Conservation (phyloP, 1,140 invertebrate genomes). For the Drosophila ogumai region DNA sequence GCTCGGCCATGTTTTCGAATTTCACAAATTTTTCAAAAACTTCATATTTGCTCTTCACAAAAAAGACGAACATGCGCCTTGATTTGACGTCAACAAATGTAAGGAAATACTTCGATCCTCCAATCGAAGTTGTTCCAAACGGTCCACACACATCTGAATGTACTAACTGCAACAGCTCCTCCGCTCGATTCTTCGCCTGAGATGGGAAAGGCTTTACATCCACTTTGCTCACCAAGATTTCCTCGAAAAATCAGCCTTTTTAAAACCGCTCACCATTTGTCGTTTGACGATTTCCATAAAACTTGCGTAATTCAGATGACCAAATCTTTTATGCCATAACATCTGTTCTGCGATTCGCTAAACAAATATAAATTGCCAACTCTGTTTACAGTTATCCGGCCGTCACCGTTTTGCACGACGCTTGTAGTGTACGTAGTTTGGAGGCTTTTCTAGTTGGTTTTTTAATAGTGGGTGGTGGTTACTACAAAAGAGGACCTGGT, state of each 20-base stretch:
- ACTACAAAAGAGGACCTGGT: too few relatives aligned
- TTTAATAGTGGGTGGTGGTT: too few relatives aligned
- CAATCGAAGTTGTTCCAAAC: neutral
- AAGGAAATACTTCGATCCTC: neutral
- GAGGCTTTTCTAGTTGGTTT: too few relatives aligned
- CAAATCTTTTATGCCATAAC: slow-evolving; percentile 1
- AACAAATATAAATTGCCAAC: neutral
- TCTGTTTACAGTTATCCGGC: neutral
- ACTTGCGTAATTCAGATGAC: neutral
- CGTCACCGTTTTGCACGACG: neutral
- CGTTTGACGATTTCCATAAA: neutral
- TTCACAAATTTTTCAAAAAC: slow-evolving; percentile 5
- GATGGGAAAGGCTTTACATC: neutral
- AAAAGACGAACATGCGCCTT: slow-evolving; percentile 1
- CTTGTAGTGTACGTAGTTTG: too few relatives aligned
- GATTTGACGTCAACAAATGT: neutral
- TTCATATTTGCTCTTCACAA: neutral
- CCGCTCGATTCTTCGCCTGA: neutral
- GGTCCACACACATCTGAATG: slow-evolving; percentile 2
- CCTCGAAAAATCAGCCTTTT: neutral
- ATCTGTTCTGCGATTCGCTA: neutral
- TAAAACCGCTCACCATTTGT: neutral
- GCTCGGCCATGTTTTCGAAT: slow-evolving; percentile 5
- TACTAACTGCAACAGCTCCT: neutral
- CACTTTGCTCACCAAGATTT: neutral